Evolutionary conservation across 2,888 invertebrate species (phyloP).

Genomic region (Cantharis lateralis): DNA sequence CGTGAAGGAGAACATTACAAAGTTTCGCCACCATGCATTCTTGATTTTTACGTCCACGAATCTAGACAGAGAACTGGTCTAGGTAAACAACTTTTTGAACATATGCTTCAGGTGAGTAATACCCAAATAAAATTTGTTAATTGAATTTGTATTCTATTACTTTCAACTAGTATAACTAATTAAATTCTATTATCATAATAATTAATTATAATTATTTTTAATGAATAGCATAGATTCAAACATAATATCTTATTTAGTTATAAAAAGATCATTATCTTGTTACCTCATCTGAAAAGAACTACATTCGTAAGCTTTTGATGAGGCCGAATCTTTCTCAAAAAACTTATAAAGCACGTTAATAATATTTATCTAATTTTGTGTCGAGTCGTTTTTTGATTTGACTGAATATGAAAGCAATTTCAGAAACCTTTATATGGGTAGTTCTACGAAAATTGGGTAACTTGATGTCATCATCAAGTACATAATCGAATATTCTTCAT

Average conservation of each 20-base stretch:
- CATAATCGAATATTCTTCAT: too few species aligned
- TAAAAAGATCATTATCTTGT: neutral
- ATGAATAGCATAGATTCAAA: neutral
- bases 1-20: constrained; percentile 72
- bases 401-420: too few species aligned
- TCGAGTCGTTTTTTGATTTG: too few species aligned
- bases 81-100: constrained; percentile 83
- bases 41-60: constrained; percentile 92
- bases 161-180: neutral
- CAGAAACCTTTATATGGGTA: too few species aligned
- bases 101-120: constrained; percentile 77
- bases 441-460: too few species aligned
- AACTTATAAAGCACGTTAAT: too few species aligned
- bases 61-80: constrained; percentile 83
- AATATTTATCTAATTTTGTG: too few species aligned
- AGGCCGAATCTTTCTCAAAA: too few species aligned
- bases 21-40: constrained; percentile 81
- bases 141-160: neutral
- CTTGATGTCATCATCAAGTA: too few species aligned
- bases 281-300: neutral
- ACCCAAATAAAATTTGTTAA: neutral
- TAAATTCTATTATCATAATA: neutral
- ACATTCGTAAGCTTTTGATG: too few species aligned
- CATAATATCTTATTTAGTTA: neutral
- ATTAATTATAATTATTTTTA: too few species aligned